phyloP scores from a whole-genome alignment of 2,888 invertebrate species.

The Orthosia cruda region DNA sequence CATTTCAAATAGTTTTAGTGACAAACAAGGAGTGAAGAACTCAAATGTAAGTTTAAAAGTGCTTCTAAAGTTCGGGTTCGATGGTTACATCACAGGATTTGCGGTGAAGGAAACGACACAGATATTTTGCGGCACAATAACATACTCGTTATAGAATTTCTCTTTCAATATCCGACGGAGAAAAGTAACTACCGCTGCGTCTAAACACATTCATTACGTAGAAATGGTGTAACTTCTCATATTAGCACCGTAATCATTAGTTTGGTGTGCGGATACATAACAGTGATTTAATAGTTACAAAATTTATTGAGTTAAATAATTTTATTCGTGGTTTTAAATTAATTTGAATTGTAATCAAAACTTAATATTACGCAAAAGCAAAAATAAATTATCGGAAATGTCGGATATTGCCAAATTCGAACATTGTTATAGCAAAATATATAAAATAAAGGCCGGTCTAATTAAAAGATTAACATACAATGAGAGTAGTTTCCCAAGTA shows the following conservation, averaged over 20 bases:
- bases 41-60: constrained; percentile 84
- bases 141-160: constrained; percentile 48
- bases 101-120: constrained; percentile 55
- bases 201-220: constrained; percentile 42
- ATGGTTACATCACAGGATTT: constrained; percentile 59
- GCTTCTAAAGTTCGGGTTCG: constrained; percentile 40
- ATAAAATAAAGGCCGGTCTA: not conserved
- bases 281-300: constrained; percentile 20
- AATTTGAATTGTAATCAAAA: not conserved
- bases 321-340: not conserved
- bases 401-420: not conserved
- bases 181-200: constrained; percentile 52
- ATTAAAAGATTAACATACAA: constrained; percentile 37
- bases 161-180: constrained; percentile 56
- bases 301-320: not conserved
- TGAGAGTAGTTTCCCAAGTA: constrained; percentile 55
- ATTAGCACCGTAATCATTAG: not conserved
- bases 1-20: constrained; percentile 76
- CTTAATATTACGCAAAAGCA: not conserved
- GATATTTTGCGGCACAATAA: constrained; percentile 19
- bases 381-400: not conserved
- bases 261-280: constrained; percentile 17
- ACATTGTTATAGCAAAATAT: not conserved
- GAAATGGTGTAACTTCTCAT: constrained; percentile 30
- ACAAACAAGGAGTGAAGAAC: constrained; percentile 80